A percentile compares a stretch with the other conserved stretches of the same genome.
Conservation (phyloP, 2,888 invertebrate species). For the Scelioninae gen. 2 region DNA sequence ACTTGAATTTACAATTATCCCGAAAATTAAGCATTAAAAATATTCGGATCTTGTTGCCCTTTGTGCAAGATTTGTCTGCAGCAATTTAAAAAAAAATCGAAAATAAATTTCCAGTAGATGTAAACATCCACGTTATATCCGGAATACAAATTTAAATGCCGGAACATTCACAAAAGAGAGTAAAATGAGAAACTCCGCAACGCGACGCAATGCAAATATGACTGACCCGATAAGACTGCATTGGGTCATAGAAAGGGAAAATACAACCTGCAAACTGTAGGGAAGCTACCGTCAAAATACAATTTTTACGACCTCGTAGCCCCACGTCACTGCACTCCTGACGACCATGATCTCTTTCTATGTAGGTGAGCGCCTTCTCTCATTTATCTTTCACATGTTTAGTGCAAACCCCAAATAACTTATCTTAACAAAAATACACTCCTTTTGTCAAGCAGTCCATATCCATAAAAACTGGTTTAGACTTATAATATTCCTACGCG, state of each 20-base stretch:
- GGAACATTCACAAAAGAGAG: slow-evolving; percentile 26
- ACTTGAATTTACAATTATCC: too few relatives aligned
- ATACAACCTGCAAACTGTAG: slow-evolving; percentile 69
- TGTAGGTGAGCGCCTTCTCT: slow-evolving; percentile 30
- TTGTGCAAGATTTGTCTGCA: too few relatives aligned
- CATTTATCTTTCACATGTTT: slow-evolving; percentile 45
- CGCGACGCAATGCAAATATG: slow-evolving; percentile 67
- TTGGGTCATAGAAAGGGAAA: slow-evolving; percentile 73
- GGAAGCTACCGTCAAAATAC: slow-evolving; percentile 67
- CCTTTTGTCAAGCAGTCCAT: too few relatives aligned
- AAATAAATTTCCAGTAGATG: slow-evolving; percentile 4
- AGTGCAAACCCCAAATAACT: slow-evolving; percentile 23
- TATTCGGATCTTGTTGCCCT: too few relatives aligned
- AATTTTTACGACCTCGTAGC: slow-evolving; percentile 67
- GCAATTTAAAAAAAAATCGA: too few relatives aligned
- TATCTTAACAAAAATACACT: neutral
- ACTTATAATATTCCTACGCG: too few relatives aligned
- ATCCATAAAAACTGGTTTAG: too few relatives aligned
- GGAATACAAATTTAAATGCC: slow-evolving; percentile 26
- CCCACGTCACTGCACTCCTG: slow-evolving; percentile 59
- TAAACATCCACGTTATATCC: too few relatives aligned
- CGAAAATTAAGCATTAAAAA: too few relatives aligned
- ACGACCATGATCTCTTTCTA: slow-evolving; percentile 41
- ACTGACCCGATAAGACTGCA: slow-evolving; percentile 72
- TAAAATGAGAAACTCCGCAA: slow-evolving; percentile 52